Conservation (phyloP, 2,888 invertebrate species). For the Nephrocerus scutellatus region DNA sequence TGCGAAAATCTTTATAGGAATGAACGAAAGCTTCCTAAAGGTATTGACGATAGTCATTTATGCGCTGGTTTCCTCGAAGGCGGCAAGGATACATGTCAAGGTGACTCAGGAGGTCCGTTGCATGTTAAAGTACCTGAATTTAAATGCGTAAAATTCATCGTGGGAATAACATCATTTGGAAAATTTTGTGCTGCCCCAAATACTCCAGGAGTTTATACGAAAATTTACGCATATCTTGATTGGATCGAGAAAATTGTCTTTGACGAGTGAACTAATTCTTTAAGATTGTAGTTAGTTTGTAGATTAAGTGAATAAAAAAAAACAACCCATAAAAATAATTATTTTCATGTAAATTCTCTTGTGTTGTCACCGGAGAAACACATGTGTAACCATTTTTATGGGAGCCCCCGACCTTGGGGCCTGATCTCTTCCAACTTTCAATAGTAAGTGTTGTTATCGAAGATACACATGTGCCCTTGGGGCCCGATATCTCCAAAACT, state of each 20-base stretch:
- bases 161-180: constrained; percentile 46
- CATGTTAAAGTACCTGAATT: constrained; percentile 38
- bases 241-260: constrained; percentile 45
- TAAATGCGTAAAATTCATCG: constrained; percentile 42
- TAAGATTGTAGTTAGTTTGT: too few species aligned
- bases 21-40: constrained; percentile 39
- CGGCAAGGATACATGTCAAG: constrained; percentile 46
- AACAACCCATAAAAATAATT: too few species aligned
- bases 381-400: too few species aligned
- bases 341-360: too few species aligned
- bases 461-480: too few species aligned
- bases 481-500: too few species aligned
- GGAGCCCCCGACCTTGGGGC: too few species aligned
- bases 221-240: constrained; percentile 39
- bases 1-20: constrained; percentile 38
- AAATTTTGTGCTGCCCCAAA: constrained; percentile 43
- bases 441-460: too few species aligned
- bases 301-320: too few species aligned
- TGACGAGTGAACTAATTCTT: too few species aligned
- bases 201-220: constrained; percentile 44
- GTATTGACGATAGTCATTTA: constrained; percentile 44
- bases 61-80: constrained; percentile 47
- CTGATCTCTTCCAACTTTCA: too few species aligned
- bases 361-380: too few species aligned
- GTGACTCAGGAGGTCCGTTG: constrained; percentile 46